Evolutionary conservation across 2,797 vertebrate species (phyloP).

Genomic region (Halcyon smyrnensis): DNA sequence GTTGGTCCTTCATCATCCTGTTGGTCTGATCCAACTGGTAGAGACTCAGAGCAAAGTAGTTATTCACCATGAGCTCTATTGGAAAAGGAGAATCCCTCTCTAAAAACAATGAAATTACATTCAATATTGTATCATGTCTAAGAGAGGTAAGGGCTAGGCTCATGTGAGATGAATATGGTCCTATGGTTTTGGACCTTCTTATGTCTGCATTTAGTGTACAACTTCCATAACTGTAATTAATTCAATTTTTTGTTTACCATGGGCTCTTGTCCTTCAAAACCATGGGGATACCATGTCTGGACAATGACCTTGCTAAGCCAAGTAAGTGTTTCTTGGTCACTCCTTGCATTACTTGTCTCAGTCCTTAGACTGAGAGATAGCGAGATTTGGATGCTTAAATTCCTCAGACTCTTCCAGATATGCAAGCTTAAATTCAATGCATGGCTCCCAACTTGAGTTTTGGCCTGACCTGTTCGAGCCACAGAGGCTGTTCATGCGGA

Average conservation of each 20-base stretch:
- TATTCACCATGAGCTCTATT: not conserved
- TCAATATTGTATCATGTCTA: not conserved
- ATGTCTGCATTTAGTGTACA: not conserved
- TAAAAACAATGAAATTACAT: not conserved
- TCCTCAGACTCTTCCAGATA: not conserved
- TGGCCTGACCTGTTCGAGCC: rapidly evolving
- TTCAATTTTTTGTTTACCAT: not conserved
- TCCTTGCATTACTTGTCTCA: not conserved
- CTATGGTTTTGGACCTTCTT: not conserved
- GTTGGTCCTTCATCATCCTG: slow-evolving; percentile 11
- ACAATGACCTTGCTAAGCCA: not conserved
- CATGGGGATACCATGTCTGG: not conserved
- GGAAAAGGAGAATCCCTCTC: not conserved
- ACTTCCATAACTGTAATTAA: not conserved
- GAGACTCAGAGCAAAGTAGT: not conserved
- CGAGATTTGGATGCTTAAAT: rapidly evolving
- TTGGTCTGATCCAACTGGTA: not conserved
- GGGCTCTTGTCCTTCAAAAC: not conserved
- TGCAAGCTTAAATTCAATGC: rapidly evolving
- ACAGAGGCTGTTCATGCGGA: rapidly evolving
- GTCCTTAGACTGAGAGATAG: not conserved
- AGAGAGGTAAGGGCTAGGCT: not conserved
- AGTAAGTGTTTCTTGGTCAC: not conserved
- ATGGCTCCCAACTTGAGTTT: rapidly evolving
- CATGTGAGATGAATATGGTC: not conserved